A percentile compares a stretch with the other conserved stretches of the same genome.
Evolutionary conservation across 2,113 vertebrate species (phyloP).

Genomic region (Zosterops pallidus): DNA sequence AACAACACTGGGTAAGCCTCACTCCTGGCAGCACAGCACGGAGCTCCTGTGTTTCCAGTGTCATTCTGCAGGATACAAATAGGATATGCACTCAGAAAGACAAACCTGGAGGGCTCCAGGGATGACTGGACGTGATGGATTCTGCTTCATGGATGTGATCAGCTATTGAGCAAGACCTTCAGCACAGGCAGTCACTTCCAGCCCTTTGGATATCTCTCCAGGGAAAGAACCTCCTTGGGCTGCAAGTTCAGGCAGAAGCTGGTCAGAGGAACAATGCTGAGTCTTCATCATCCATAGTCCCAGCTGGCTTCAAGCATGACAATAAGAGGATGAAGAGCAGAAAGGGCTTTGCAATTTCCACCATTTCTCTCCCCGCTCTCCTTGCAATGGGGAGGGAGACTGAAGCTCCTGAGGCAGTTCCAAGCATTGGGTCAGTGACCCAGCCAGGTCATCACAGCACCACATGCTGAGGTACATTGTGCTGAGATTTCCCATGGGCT

Average conservation of each 20-base stretch:
- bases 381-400: not conserved
- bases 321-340: not conserved
- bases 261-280: not conserved
- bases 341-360: not conserved
- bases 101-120: not conserved
- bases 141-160: not conserved
- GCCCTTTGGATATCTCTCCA: not conserved
- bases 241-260: not conserved
- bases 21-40: not conserved
- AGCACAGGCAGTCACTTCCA: not conserved
- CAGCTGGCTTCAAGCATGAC: not conserved
- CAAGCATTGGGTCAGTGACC: not conserved
- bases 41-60: not conserved
- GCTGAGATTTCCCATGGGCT: not conserved
- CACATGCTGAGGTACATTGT: not conserved
- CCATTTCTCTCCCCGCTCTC: not conserved
- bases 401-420: not conserved
- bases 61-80: not conserved
- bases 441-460: not conserved
- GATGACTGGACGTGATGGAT: not conserved
- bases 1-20: rapidly evolving
- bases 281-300: not conserved
- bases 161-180: not conserved
- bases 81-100: not conserved
- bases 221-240: not conserved